Evolutionary conservation across 2,888 invertebrate genomes (phyloP), one percentile per base, ranked within the genome.

Genomic region (Nomada fabriciana): DNA sequence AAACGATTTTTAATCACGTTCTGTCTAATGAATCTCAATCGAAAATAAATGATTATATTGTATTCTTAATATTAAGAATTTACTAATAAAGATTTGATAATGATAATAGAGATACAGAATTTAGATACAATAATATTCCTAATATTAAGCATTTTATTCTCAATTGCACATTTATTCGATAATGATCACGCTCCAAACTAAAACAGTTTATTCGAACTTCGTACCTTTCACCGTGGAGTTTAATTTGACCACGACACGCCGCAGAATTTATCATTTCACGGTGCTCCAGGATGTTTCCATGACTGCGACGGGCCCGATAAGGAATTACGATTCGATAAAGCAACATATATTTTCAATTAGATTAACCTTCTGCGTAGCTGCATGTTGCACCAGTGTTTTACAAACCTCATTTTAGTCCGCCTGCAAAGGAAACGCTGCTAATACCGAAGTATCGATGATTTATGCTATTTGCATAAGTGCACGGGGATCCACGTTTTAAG

Each of bases 271-370:
- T 73, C 52, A 50, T 43, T 15, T 7, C 59, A 18, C 47, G 75
- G 60, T 50, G 50, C 55, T 43, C 50, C 50, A 29, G 47, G 59
- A 59, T 65, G 59, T 74, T 65, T 73, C 74, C 57, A 59, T 57
- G 76, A 20, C 57, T 29, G 74, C 55, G 75, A 65, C 76, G 42
- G 64, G 2, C 42, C 18, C 43, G 75, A 76, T 76, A 76, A 65
- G 76, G 64, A 59, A 52, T 55, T 74, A 42, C 76, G 59, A 69
- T 52, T 65, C 64, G 76, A 76, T 76, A 74, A 76, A 42, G 42
- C 76, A 50, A 65, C 76, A 76, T 52, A 72, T 65, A 76, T 74
- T 76, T 65, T 65, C 76, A 76, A 76, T 76, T 76, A 76, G 76
- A 76, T 74, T 52, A 76, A 73, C 52, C 64, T 59, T 29, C 25